These are phyloP conservation scores for Drosophila melanosoma DNA, from an alignment of 2,888 invertebrate genomes.

Conservation along the genomic window DNA sequence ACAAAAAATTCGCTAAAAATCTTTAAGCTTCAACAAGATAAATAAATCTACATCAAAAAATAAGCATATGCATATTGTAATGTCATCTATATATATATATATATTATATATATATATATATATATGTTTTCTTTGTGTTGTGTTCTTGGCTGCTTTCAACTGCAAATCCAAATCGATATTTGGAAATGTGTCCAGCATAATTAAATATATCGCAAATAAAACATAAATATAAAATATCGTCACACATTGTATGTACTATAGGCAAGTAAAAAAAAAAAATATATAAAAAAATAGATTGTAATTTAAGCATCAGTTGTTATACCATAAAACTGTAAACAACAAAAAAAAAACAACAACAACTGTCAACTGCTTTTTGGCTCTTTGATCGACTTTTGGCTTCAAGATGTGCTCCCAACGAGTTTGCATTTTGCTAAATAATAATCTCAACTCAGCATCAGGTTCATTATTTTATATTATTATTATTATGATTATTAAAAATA, in stretches of 20 bases:
- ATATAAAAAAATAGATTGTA: slow-evolving; percentile 7
- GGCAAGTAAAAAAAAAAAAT: background rate
- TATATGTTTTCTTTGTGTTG: slow-evolving; percentile 14
- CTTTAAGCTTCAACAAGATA: slow-evolving; percentile 31
- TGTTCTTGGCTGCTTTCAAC: slow-evolving; percentile 24
- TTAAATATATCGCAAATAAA: background rate
- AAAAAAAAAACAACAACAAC: background rate
- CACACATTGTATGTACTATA: slow-evolving; percentile 25
- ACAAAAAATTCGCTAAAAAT: slow-evolving; percentile 3
- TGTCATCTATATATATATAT: slow-evolving; percentile 35
- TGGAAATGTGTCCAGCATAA: slow-evolving; percentile 7
- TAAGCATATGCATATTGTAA: slow-evolving; percentile 29
- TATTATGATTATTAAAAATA: slow-evolving; percentile 16
- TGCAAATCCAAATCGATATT: slow-evolving; percentile 17
- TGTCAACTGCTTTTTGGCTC: slow-evolving; percentile 41
- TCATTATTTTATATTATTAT: slow-evolving; percentile 32
- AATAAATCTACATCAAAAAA: slow-evolving; percentile 6
- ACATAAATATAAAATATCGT: slow-evolving; percentile 10
- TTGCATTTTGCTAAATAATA: slow-evolving; percentile 51
- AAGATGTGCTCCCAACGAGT: slow-evolving; percentile 59
- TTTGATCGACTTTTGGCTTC: slow-evolving; percentile 45
- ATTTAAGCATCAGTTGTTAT: slow-evolving; percentile 40
- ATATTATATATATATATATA: slow-evolving; percentile 4
- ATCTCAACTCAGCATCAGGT: slow-evolving; percentile 57
- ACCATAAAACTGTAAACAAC: slow-evolving; percentile 7